Conservation (phyloP, 2,113 vertebrate genomes). For the Chloroceryle aenea region DNA sequence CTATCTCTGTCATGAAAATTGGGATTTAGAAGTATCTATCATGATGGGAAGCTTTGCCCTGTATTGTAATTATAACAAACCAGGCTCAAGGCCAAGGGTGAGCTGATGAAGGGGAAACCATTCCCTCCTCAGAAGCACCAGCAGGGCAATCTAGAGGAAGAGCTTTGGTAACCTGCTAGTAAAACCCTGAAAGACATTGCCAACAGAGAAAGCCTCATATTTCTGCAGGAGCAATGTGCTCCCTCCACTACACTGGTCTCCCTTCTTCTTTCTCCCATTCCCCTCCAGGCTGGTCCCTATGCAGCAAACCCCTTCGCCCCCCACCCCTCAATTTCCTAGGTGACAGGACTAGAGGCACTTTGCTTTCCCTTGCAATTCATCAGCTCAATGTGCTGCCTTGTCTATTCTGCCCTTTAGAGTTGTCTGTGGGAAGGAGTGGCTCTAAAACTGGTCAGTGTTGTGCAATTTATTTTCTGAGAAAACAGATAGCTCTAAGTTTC, state of each 20-base stretch:
- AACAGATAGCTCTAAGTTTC: not conserved
- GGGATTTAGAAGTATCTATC: not conserved
- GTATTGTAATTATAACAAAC: not conserved
- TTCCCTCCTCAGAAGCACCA: not conserved
- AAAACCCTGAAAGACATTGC: not conserved
- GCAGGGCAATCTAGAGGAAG: not conserved
- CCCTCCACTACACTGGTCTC: fast-evolving
- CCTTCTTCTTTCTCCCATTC: fast-evolving
- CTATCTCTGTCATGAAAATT: not conserved
- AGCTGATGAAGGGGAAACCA: not conserved
- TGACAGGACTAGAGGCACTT: not conserved
- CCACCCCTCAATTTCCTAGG: not conserved
- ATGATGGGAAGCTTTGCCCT: not conserved
- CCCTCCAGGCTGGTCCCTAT: not conserved
- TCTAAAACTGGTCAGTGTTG: not conserved
- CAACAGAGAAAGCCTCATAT: not conserved
- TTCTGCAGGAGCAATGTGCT: not conserved
- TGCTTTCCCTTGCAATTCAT: not conserved
- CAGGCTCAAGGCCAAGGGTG: not conserved
- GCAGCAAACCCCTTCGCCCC: not conserved
- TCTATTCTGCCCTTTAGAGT: not conserved
- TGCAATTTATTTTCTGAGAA: not conserved
- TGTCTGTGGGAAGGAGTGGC: not conserved
- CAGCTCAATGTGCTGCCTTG: fast-evolving
- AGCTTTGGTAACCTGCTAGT: not conserved